These are phyloP conservation scores for Pheosia gnoma DNA, from an alignment of 2,888 invertebrate genomes.

Conservation along the genomic window DNA sequence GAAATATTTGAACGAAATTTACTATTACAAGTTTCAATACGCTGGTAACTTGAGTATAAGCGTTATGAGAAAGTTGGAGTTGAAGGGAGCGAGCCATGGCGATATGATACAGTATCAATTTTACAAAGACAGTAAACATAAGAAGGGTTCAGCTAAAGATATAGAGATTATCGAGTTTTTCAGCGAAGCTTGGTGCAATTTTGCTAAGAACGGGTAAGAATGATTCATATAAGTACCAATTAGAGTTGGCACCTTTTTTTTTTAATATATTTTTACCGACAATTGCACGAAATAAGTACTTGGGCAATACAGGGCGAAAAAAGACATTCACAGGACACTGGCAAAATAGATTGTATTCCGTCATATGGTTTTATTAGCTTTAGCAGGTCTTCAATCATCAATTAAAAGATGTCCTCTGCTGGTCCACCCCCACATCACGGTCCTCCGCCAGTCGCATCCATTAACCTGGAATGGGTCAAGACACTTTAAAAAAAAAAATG, in stretches of 20 bases:
- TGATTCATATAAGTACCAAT: not conserved
- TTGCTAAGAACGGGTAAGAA: slow-evolving; percentile 70
- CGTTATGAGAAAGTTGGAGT: slow-evolving; percentile 56
- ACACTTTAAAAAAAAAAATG: too few species aligned
- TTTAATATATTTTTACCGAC: too few species aligned
- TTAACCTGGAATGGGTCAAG: too few species aligned
- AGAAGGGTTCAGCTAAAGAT: slow-evolving; percentile 49
- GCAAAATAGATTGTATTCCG: too few species aligned
- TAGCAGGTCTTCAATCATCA: too few species aligned
- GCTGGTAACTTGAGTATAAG: slow-evolving; percentile 64
- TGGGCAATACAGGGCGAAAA: too few species aligned
- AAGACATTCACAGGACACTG: too few species aligned
- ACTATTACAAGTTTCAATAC: slow-evolving; percentile 61
- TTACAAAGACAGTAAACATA: slow-evolving; percentile 60
- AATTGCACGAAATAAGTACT: too few species aligned
- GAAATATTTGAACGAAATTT: slow-evolving; percentile 45
- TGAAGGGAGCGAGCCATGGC: slow-evolving; percentile 67
- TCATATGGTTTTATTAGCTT: too few species aligned
- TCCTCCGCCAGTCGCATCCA: too few species aligned
- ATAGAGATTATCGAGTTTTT: slow-evolving; percentile 53
- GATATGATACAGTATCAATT: slow-evolving; percentile 71
- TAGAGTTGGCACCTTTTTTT: not conserved
- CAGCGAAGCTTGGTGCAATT: slow-evolving; percentile 64
- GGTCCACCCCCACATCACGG: too few species aligned
- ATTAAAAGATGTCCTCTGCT: too few species aligned